Evolutionary conservation across 2,888 invertebrate genomes (phyloP), one percentile per base, ranked within the genome.

Genomic region (Nomada flava): DNA sequence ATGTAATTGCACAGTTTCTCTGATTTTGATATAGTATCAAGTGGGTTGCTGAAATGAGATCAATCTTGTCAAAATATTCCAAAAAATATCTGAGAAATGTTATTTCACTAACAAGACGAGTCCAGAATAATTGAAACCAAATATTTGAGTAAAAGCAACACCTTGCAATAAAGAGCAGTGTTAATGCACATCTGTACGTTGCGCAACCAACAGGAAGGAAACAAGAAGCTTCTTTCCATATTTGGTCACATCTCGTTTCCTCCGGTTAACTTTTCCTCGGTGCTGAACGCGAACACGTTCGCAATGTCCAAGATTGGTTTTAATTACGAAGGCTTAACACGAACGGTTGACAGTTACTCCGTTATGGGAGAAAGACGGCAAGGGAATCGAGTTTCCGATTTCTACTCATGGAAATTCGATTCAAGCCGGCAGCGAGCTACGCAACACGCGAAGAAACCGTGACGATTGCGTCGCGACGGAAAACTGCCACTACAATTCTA

Each of bases 361-460:
- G 62, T 71, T 75, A 62, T 63, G 70, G 70, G 68, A 82, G 71
- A 63, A 68, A 67, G 71, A 71, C 67, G 57, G 72, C 29, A 29
- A 60, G 18, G 65, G 76, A 65, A 20, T 74, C 57, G 60, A 70
- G 70, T 81, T 73, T 76, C 76, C 62, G 65, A 81, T 73, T 82
- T 73, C 82, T 67, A 77, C 52, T 26, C 64, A 36, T 36, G 67
- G 82, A 81, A 83, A 81, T 69, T 20, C 69, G 73, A 83, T 60
- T 59, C 44, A 62, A 42, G 50, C 26, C 26, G 15, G 52, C 73
- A 57, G 62, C 23, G 29, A n/a, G 52, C 55, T n/a, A 57, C 50
- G 63, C 50, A 55, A 79, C 50, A 36, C 64, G 29, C 10, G 55
- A 59, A 52, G 77, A 79, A 79, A 77, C 52, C 20, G 42, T 69